phyloP scores from a whole-genome alignment of 1,140 invertebrate species.

The Ptiloglossa arizonensis region DNA sequence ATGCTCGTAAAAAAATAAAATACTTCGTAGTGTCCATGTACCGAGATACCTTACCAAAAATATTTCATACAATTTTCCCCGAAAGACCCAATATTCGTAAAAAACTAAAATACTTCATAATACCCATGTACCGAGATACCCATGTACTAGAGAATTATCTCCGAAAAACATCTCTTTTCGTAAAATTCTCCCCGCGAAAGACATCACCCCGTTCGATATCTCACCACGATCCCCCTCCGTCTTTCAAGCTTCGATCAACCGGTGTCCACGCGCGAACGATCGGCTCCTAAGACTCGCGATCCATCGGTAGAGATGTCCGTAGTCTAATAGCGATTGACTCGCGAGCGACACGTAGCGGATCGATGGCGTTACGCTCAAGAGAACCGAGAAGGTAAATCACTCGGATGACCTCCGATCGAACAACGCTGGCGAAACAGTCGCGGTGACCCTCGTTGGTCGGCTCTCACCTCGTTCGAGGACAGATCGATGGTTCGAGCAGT shows the following conservation, averaged over 20 bases:
- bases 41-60: too few species aligned
- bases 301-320: background rate
- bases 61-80: too few species aligned
- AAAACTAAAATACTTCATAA: too few species aligned
- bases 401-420: constrained; percentile 58
- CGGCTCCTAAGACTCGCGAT: background rate
- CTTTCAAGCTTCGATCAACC: background rate
- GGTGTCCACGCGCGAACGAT: background rate
- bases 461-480: constrained; percentile 56
- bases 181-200: too few species aligned
- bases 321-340: background rate
- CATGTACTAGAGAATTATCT: too few species aligned
- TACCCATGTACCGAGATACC: too few species aligned
- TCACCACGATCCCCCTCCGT: too few species aligned
- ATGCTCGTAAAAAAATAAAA: too few species aligned
- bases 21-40: too few species aligned
- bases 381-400: constrained; percentile 56
- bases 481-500: constrained; percentile 68
- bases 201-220: too few species aligned
- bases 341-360: background rate
- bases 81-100: too few species aligned
- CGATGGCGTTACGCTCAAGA: background rate
- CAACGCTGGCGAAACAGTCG: constrained; percentile 52
- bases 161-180: too few species aligned
- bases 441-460: constrained; percentile 52